Conservation (phyloP, 2,888 invertebrate species). For the Troilus luridus region DNA sequence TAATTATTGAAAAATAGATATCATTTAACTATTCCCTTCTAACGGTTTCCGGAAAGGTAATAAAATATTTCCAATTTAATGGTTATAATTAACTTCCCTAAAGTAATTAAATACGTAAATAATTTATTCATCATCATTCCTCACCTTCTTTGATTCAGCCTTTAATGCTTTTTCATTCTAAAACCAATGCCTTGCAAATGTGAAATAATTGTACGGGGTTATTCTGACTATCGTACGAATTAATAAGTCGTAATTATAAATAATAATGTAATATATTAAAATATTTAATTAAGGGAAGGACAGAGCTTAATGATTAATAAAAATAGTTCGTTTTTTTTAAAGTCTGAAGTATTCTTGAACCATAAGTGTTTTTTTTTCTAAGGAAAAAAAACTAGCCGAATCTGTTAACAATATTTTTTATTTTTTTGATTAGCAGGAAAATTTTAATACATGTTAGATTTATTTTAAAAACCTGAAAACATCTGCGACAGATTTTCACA, state of each 20-base stretch:
- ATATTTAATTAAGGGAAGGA: too few species aligned
- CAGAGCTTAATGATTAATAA: too few species aligned
- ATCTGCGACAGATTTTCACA: too few species aligned
- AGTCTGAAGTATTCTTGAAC: too few species aligned
- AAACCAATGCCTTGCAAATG: background rate
- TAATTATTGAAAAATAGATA: background rate
- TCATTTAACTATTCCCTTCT: background rate
- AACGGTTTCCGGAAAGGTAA: slow-evolving; percentile 4
- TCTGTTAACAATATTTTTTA: too few species aligned
- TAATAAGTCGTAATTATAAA: background rate
- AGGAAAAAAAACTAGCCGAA: too few species aligned
- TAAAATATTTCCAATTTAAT: slow-evolving; percentile 35
- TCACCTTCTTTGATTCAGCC: background rate
- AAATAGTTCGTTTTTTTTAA: too few species aligned
- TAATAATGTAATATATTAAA: background rate
- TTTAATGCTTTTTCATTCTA: background rate
- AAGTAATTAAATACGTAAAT: background rate
- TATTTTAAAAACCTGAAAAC: too few species aligned
- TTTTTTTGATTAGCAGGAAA: too few species aligned
- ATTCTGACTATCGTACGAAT: background rate
- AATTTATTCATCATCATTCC: background rate
- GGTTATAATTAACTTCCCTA: background rate
- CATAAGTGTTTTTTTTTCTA: too few species aligned
- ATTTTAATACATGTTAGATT: too few species aligned
- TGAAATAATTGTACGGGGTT: background rate